Percentiles rank a stretch among this genome's conserved stretches.
Evolutionary conservation across 2,113 vertebrate species (phyloP).

Genomic region (Anoplopoma fimbria): DNA sequence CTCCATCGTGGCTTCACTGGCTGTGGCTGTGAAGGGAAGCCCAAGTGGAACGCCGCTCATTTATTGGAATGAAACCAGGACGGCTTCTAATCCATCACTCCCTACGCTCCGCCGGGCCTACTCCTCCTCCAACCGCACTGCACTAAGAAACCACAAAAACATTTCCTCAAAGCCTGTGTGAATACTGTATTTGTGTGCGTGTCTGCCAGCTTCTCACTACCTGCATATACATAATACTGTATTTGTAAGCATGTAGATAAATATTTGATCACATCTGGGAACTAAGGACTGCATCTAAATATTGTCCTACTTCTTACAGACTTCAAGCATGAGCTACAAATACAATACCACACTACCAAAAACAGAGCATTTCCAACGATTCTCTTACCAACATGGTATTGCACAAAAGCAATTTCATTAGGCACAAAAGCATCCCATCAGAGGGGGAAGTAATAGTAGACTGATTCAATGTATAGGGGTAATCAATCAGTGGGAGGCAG

Average conservation of each 20-base stretch:
- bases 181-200: constrained; percentile 14
- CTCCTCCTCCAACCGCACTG: constrained; percentile 56
- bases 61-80: constrained; percentile 82
- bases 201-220: constrained; percentile 13
- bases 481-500: constrained; percentile 81
- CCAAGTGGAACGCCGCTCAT: constrained; percentile 81
- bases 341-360: constrained; percentile 1
- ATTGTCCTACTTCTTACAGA: background rate
- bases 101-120: constrained; percentile 51
- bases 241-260: background rate
- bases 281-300: background rate
- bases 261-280: background rate
- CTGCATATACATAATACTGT: background rate
- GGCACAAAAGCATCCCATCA: constrained; percentile 54
- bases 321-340: constrained; percentile 11
- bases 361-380: background rate
- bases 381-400: constrained; percentile 30
- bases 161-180: constrained; percentile 41
- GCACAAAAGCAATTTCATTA: constrained; percentile 62
- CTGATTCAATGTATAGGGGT: constrained; percentile 66
- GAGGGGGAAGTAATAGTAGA: constrained; percentile 74
- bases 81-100: constrained; percentile 80
- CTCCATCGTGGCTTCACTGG: constrained; percentile 67
- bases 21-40: constrained; percentile 72
- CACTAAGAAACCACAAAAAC: constrained; percentile 49